These are phyloP conservation scores for Melanotus villosus DNA, from an alignment of 2,888 invertebrate species.

Conservation along the genomic window DNA sequence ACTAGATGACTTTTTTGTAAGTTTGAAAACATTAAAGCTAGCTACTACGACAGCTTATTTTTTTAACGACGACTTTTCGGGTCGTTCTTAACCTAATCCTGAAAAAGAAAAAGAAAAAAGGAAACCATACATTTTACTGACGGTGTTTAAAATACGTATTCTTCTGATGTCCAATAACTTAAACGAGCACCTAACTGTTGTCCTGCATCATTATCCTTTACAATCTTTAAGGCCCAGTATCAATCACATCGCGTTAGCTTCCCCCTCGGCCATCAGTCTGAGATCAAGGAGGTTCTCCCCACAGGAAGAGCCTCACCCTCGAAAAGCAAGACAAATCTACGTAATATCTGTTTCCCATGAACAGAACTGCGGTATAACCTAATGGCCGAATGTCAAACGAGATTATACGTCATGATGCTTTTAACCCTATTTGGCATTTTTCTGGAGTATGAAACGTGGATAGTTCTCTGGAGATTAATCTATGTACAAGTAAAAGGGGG, in stretches of 20 bases:
- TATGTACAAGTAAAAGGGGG: slow-evolving; percentile 17
- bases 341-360: slow-evolving; percentile 61
- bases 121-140: too few relatives aligned
- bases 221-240: slow-evolving; percentile 62
- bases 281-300: slow-evolving; percentile 58
- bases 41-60: too few relatives aligned
- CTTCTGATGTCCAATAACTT: neutral
- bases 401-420: slow-evolving; percentile 49
- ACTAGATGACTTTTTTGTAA: too few relatives aligned
- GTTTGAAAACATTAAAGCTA: too few relatives aligned
- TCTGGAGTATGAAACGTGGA: slow-evolving; percentile 38
- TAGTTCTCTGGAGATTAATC: slow-evolving; percentile 34
- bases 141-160: too few relatives aligned
- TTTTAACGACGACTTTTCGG: too few relatives aligned
- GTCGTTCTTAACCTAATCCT: too few relatives aligned
- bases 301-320: slow-evolving; percentile 48
- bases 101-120: too few relatives aligned
- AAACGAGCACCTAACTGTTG: slow-evolving; percentile 6
- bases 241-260: slow-evolving; percentile 61
- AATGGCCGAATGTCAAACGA: slow-evolving; percentile 50
- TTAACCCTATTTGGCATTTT: slow-evolving; percentile 47
- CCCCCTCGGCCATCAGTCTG: slow-evolving; percentile 59
- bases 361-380: slow-evolving; percentile 55
- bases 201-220: slow-evolving; percentile 54
- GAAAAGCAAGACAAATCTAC: slow-evolving; percentile 61